Evolutionary conservation across 2,888 invertebrate genomes (phyloP), one percentile per base, ranked within the genome.

Genomic region (Scelioninae gen. 1): DNA sequence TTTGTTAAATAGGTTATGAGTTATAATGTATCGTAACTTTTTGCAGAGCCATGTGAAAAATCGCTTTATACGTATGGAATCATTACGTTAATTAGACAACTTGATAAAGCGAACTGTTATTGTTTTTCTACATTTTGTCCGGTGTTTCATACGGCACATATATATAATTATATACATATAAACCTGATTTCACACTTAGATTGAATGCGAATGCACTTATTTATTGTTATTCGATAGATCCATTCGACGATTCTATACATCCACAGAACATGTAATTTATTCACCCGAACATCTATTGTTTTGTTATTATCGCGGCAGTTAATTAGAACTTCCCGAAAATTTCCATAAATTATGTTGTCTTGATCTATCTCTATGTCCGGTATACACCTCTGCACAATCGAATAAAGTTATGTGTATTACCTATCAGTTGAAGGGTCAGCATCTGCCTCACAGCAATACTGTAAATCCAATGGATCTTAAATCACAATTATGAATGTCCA

Each of bases 1-100:
- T 82, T 82, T 77, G 82, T 78, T 77, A 56, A 74, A 74, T 78
- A 55, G 63, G 62, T 68, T 74, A 78, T 34, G 78, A 78, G 69
- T 78, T 82, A 74, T 82, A 78, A 82, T 82, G 68, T 77, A 72
- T 77, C 15, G 82, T 51, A 77, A 82, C 72, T 77, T 72, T 76
- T 77, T 60, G 43, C 47, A 16, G 11, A 60, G 32, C 62, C 55
- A 80, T 51, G 38, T 13, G 38, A 40, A 58, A 76, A 53, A 76
- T 76, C 23, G 13, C 29, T 60, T 45, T n/a, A n/a, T 15, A 40
- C 9, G 29, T 29, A 66, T n/a, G 60, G 40, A 68, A 31, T 43
- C 23, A 49, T 47, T 16, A n/a, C 34, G 63, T 32, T 47, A 47
- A 34, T 63, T 63, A 23, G 29, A 23, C 11, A 23, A 15, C 32